Conservation (phyloP, 2,888 invertebrate species). For the Ochlodes sylvanus region DNA sequence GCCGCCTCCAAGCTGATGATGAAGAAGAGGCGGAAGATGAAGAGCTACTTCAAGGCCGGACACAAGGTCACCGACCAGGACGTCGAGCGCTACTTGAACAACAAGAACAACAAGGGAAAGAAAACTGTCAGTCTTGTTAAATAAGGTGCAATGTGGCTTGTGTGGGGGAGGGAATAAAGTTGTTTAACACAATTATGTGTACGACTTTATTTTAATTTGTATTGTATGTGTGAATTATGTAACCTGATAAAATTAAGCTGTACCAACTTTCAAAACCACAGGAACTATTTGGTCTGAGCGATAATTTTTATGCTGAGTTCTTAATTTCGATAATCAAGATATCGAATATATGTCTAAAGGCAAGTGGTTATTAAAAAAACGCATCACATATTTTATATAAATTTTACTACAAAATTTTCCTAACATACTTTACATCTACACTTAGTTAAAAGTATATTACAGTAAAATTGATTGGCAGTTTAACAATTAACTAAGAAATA, state of each 20-base stretch:
- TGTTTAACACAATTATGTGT: neutral
- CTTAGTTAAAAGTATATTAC: conserved; percentile 26
- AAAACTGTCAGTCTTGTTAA: conserved; percentile 19
- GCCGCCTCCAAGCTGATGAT: conserved; percentile 89
- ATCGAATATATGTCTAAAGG: neutral
- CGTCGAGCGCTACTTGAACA: conserved; percentile 60
- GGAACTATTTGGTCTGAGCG: too few relatives aligned
- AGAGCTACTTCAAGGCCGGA: conserved; percentile 87
- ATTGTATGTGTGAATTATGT: neutral
- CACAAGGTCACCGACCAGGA: conserved; percentile 84
- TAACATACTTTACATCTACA: conserved; percentile 21
- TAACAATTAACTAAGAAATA: conserved; percentile 29
- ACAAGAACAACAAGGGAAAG: conserved; percentile 37
- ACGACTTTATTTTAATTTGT: neutral
- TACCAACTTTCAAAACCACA: too few relatives aligned
- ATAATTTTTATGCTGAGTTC: too few relatives aligned
- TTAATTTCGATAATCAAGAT: too few relatives aligned
- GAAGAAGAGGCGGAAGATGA: conserved; percentile 88
- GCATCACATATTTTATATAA: conserved; percentile 15
- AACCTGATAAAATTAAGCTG: too few relatives aligned
- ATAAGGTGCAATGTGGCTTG: conserved; percentile 7
- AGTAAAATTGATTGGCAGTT: conserved; percentile 31
- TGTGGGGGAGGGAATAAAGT: neutral
- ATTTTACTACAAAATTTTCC: conserved; percentile 33
- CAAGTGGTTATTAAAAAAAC: neutral